Evolutionary conservation across 1,140 invertebrate species (phyloP).

Genomic region (Drosophila chauvacae): DNA sequence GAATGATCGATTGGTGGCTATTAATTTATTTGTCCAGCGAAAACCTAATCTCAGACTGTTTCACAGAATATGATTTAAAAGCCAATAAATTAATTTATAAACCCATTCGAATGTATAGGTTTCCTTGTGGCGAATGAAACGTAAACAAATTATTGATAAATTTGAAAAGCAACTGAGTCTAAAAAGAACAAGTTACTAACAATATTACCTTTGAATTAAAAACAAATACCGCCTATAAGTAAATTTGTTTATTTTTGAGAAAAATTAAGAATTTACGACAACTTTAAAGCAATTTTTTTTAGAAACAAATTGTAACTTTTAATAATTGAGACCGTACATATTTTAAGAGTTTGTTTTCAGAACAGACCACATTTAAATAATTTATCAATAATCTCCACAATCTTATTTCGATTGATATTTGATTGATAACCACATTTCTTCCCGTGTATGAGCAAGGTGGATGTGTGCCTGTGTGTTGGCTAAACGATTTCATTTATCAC

Average conservation of each 20-base stretch:
- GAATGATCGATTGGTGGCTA: neutral
- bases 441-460: neutral
- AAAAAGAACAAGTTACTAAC: too few species aligned
- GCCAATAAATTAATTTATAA: neutral
- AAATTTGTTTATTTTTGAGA: too few species aligned
- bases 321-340: too few species aligned
- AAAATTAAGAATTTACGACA: too few species aligned
- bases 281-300: too few species aligned
- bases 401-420: neutral
- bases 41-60: neutral
- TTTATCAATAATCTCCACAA: neutral
- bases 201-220: too few species aligned
- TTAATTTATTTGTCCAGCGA: neutral
- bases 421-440: neutral
- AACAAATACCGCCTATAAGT: too few species aligned
- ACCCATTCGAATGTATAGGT: neutral
- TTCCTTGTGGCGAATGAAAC: neutral
- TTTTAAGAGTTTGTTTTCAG: too few species aligned
- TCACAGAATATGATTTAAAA: neutral
- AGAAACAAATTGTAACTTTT: too few species aligned
- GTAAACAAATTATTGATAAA: neutral
- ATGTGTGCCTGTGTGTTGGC: conserved; percentile 39
- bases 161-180: neutral
- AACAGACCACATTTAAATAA: too few species aligned
- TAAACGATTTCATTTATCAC: conserved; percentile 64